Evolutionary conservation across 2,113 vertebrate species (phyloP).

Genomic region (Thomomys bottae): DNA sequence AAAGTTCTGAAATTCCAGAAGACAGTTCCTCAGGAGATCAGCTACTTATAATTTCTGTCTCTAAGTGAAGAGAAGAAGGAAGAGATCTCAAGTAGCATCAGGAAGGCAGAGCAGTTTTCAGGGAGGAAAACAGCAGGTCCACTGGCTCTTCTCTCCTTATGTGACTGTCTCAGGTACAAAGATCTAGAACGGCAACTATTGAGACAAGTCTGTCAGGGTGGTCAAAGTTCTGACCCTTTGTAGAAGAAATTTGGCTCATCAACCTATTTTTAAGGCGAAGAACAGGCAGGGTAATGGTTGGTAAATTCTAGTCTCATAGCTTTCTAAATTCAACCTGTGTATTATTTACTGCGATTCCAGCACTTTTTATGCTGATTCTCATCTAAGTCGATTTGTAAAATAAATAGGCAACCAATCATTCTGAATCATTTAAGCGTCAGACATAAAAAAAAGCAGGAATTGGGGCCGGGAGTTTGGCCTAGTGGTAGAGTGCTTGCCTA

Average conservation of each 20-base stretch:
- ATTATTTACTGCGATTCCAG: background rate
- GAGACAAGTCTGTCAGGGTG: background rate
- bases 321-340: constrained; percentile 24
- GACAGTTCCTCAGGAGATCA: background rate
- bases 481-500: too few relatives aligned
- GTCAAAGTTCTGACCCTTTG: background rate
- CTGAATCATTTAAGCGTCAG: constrained; percentile 26
- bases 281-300: background rate
- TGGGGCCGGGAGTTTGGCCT: too few relatives aligned
- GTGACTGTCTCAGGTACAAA: background rate
- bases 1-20: constrained; percentile 41
- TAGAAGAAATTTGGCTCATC: background rate
- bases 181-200: background rate
- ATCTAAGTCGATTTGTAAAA: constrained; percentile 47
- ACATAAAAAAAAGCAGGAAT: too few relatives aligned
- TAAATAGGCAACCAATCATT: constrained; percentile 27
- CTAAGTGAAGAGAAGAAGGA: background rate
- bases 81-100: background rate
- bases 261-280: background rate
- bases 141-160: background rate
- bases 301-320: background rate
- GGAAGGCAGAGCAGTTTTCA: background rate
- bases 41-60: background rate
- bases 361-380: background rate
- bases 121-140: background rate